Evolutionary conservation across 1,140 invertebrate species (phyloP), one percentile per base, ranked within the genome.

Genomic region (Halictus rubicundus): DNA sequence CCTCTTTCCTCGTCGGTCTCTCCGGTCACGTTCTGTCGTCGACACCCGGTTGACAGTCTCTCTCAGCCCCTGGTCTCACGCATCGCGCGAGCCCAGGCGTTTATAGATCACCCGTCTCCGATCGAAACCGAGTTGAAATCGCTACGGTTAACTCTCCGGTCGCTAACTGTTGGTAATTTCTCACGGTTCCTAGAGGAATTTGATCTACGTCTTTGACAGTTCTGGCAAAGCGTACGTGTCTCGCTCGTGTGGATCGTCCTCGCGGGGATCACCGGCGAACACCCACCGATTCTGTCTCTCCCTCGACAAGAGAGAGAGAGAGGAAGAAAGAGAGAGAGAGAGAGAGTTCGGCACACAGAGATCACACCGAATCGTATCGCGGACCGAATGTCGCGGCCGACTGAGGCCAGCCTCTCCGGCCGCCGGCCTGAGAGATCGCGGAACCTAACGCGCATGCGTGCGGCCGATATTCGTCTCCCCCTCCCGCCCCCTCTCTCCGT

Each of bases 331-430:
- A 46, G 42, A 46, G 10, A 46, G 9, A 46, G 42, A 46, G 42
- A 52, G 49, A 52, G 60, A 49, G 49, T 81, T 19, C 49, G 54
- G 54, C 57, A 16, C 49, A n/a, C 70, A 52, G 59, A 81, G 81
- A 80, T 83, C 81, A 83, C 88, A 87, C 72, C 57, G 85, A 86
- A 90, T 91, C 88, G 90, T 93, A 92, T 91, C 92, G 90, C 92
- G 91, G 89, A 90, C 91, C 87, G 89, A 93, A 92, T 92, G 91
- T 93, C 91, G 92, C 92, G 92, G 91, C 79, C 91, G 91, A 93
- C 92, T 93, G 92, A 93, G 89, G 83, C 83, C 75, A 81, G 81
- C 70, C 80, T 82, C 68, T 81, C 82, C 85, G 80, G 71, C 71
- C 83, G 69, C 37, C 88, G 80, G 88, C 81, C 78, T 81, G 83